phyloP scores from a whole-genome alignment of 2,797 vertebrate genomes.

The Myotis myotis region DNA sequence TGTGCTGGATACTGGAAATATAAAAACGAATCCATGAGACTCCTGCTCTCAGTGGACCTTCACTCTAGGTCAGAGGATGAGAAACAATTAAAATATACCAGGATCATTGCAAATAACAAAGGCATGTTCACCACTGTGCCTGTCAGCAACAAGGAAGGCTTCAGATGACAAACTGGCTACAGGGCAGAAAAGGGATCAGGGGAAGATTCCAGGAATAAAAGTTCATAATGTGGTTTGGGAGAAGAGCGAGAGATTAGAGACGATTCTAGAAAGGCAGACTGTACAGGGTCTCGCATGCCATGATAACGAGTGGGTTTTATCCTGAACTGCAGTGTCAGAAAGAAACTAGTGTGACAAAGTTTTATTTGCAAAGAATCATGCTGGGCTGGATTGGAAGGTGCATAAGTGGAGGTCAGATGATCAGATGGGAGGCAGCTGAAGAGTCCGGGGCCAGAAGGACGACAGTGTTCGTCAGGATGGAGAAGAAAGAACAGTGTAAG shows the following conservation, averaged over 20 bases:
- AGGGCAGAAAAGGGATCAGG: background rate
- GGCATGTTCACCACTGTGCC: background rate
- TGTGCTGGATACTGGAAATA: background rate
- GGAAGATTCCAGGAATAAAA: conserved; percentile 6
- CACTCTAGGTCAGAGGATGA: background rate
- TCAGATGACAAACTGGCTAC: background rate
- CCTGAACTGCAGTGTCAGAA: background rate
- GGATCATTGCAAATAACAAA: background rate
- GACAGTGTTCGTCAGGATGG: background rate
- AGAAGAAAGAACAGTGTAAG: background rate
- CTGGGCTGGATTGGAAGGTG: background rate
- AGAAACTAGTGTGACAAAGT: background rate
- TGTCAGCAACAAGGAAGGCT: background rate
- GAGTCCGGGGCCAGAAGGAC: background rate
- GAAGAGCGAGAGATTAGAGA: background rate
- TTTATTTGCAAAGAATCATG: background rate
- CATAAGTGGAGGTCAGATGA: background rate
- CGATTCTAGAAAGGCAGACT: background rate
- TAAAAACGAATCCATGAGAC: background rate
- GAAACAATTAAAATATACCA: background rate
- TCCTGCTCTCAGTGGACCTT: background rate
- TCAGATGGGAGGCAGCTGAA: background rate
- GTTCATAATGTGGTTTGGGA: background rate
- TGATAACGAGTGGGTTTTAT: background rate
- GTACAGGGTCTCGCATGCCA: background rate